Evolutionary conservation across 2,797 vertebrate species (phyloP), one percentile per base, ranked within the genome.

Genomic region (Scolopax rusticola): DNA sequence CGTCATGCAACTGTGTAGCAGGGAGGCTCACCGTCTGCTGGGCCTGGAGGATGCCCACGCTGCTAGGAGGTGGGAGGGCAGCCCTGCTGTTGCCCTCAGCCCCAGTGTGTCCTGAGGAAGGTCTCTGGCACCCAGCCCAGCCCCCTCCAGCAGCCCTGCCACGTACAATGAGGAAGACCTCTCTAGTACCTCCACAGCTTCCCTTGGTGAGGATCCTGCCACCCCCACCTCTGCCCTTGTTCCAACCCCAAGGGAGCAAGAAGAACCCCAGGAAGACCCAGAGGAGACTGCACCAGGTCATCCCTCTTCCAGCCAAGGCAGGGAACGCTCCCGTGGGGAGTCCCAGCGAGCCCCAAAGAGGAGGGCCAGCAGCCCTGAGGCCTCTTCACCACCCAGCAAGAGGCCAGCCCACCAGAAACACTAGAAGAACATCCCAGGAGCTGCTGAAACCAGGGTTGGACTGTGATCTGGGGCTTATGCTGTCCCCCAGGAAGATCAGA

Each of bases 171-270:
- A 40, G 32, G 15, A 45, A 24, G 47, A 48, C 47, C 7, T 48
- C 23, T 48, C 47, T 36, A 36, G 36, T 36, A 50, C 24, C 33
- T 57, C 43, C 50, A 57, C 12, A 57, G 30, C 25, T 41, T 13
- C 43, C 32, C 13, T 65, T 67, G 15, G 5, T 36, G 32, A 27
- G 10, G 4, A 48, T 41, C 19, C 43, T 3, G 8, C 25, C 53
- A 57, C 12, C 14, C 1, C n/a, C 3, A 2, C 13, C 17, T 50
- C 43, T n/a, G 20, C 25, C 10, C 25, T 15, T 2, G 1, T 24
- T 75, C 30, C 51, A 25, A 33, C 12, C 36, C 19, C 1, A 1
- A 6, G 24, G 30, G 43, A 50, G 12, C 15, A 48, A 28, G 19
- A 40, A 33, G 25, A 70, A 41, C 30, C 12, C 8, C 30, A 65